These are phyloP conservation scores for Tragelaphus scriptus DNA, from an alignment of 2,113 vertebrate genomes.

Conservation along the genomic window DNA sequence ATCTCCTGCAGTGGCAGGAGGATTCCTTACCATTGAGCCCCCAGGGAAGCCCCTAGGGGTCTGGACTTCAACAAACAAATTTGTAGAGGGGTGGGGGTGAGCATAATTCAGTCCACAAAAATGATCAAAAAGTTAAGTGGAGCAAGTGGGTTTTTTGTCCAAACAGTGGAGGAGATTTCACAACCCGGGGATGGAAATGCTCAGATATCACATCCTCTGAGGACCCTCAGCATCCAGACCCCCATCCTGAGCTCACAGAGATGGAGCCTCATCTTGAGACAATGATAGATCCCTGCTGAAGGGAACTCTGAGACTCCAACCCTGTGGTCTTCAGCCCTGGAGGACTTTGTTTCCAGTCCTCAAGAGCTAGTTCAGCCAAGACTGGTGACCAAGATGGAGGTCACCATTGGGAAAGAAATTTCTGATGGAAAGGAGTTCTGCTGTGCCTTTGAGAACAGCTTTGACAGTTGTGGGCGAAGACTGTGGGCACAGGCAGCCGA, in stretches of 20 bases:
- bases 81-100: too few species aligned
- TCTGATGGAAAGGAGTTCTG: not conserved
- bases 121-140: not conserved
- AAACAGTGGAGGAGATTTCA: not conserved
- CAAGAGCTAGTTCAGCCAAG: not conserved
- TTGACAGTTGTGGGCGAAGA: too few species aligned
- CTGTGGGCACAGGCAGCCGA: not conserved
- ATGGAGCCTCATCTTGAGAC: not conserved
- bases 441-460: not conserved
- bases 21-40: not conserved
- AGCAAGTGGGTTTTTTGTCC: not conserved
- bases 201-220: not conserved
- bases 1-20: not conserved
- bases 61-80: not conserved
- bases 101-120: not conserved
- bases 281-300: not conserved
- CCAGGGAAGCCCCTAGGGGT: not conserved
- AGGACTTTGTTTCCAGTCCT: not conserved
- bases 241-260: not conserved
- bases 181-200: not conserved
- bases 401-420: not conserved
- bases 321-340: not conserved
- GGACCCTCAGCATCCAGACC: rapidly evolving
- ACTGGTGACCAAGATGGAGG: not conserved
- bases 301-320: not conserved